Base-by-base conservation (phyloP, 2,113 vertebrate genomes). In the Corvus cornix region DNA sequence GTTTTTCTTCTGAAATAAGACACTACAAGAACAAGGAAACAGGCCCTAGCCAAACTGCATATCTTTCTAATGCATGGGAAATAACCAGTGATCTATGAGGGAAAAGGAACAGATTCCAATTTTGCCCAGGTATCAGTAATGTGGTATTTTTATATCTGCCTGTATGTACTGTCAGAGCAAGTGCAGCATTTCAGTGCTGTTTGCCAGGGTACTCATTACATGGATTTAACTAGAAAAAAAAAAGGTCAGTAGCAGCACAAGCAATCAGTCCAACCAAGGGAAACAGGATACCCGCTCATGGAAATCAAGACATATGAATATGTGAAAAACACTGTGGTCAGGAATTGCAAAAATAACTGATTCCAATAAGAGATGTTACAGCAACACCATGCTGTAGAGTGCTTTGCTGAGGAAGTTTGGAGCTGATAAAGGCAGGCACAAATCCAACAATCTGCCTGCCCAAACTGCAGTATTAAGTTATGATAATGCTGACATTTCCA, bases 401-500 rank as follows among this genome's bases (percentile, higher is more conserved):
- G 56, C 51, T 89, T 74, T 44, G 49, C 24, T 58, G 30, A 82
- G 39, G 13, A 84, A 44, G 49, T 73, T 80, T 2, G 3, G 74
- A 93, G 48, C 43, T 68, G 80, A 69, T 53, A 69, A 87, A 90
- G 41, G 51, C 70, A 91, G 88, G 84, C 69, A 87, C 22, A 24
- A 49, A 74, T 46, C 73, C 87, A 92, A 52, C 70, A 64, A 31
- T n/a, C 51, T 84, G 49, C 64, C 74, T 43, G 49, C 66, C 59
- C 80, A 56, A 88, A 78, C 33, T 49, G 37, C 49, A n/a, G 22
- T 39, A 79, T 59, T 87, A 60, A 60, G 44, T 90, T 89, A 91
- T 55, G 88, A 69, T 73, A 85, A 86, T 52, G 52, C 33, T 92
- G 74, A 77, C 63, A 87, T 87, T 95, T 94, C 48, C 59, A 80